Percentiles rank a stretch among this genome's conserved stretches.
Conservation (phyloP, 2,888 invertebrate species). For the Isotomurus palustris region DNA sequence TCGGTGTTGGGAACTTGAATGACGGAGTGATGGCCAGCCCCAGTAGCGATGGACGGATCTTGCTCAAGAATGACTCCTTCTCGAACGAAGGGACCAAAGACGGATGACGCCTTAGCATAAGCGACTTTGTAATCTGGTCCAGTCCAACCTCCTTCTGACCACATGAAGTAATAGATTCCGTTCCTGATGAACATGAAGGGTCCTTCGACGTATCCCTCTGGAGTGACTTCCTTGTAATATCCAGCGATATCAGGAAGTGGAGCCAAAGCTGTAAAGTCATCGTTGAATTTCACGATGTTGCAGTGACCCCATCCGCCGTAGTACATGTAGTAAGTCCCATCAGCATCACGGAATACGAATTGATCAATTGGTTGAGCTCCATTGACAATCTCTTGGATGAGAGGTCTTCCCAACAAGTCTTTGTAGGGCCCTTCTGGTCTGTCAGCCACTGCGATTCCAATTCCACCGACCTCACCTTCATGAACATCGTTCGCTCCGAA, state of each 20-base stretch:
- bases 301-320: slow-evolving; percentile 40
- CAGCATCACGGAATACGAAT: slow-evolving; percentile 31
- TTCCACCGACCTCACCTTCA: slow-evolving; percentile 31
- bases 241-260: slow-evolving; percentile 21
- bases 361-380: slow-evolving; percentile 41
- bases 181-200: slow-evolving; percentile 36
- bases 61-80: slow-evolving; percentile 30
- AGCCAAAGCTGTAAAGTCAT: slow-evolving; percentile 19
- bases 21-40: slow-evolving; percentile 39
- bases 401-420: slow-evolving; percentile 28
- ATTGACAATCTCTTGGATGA: slow-evolving; percentile 31
- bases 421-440: slow-evolving; percentile 34
- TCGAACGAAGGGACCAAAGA: slow-evolving; percentile 28
- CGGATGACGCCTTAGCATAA: slow-evolving; percentile 28
- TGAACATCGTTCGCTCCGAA: slow-evolving; percentile 35
- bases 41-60: slow-evolving; percentile 31
- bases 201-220: slow-evolving; percentile 28
- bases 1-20: slow-evolving; percentile 28
- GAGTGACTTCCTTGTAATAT: slow-evolving; percentile 35
- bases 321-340: slow-evolving; percentile 34
- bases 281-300: slow-evolving; percentile 30
- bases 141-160: slow-evolving; percentile 38
- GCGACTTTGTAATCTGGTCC: slow-evolving; percentile 39
- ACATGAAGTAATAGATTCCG: slow-evolving; percentile 39
- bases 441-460: slow-evolving; percentile 29